Evolutionary conservation across 2,888 invertebrate genomes (phyloP).

Genomic region (Hydroisotoma schaefferi): DNA sequence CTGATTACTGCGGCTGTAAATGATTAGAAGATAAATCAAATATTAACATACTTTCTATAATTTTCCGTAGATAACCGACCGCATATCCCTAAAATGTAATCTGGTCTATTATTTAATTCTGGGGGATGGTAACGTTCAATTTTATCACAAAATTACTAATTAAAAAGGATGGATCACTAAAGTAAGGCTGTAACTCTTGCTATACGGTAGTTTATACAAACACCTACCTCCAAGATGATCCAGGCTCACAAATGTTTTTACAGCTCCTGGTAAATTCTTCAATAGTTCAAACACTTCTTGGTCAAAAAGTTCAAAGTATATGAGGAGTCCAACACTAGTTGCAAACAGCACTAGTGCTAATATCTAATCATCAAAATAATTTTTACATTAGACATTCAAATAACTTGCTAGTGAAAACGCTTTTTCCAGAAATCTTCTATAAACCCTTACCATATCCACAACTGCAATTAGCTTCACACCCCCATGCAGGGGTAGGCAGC

Average conservation of each 20-base stretch:
- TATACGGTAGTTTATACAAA: background rate
- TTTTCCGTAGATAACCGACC: too few species aligned
- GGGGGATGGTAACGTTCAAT: too few species aligned
- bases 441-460: slow-evolving; percentile 26
- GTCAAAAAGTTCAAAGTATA: slow-evolving; percentile 24
- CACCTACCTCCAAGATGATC: slow-evolving; percentile 17
- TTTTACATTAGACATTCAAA: too few species aligned
- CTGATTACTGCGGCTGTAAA: slow-evolving; percentile 13
- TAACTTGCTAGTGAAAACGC: too few species aligned
- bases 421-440: too few species aligned
- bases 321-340: slow-evolving; percentile 12
- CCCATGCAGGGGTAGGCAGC: slow-evolving; percentile 16
- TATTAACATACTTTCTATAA: too few species aligned
- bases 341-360: slow-evolving; percentile 9
- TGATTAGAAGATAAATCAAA: background rate
- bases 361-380: too few species aligned
- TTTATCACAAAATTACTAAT: too few species aligned
- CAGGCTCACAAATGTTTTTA: slow-evolving; percentile 19
- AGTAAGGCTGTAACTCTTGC: background rate
- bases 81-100: background rate
- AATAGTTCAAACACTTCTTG: slow-evolving; percentile 12
- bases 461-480: slow-evolving; percentile 18
- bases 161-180: background rate
- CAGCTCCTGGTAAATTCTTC: slow-evolving; percentile 9
- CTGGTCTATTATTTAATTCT: too few species aligned